Evolutionary conservation across 2,888 invertebrate species (phyloP).

Genomic region (Drosophila nr. medialis): DNA sequence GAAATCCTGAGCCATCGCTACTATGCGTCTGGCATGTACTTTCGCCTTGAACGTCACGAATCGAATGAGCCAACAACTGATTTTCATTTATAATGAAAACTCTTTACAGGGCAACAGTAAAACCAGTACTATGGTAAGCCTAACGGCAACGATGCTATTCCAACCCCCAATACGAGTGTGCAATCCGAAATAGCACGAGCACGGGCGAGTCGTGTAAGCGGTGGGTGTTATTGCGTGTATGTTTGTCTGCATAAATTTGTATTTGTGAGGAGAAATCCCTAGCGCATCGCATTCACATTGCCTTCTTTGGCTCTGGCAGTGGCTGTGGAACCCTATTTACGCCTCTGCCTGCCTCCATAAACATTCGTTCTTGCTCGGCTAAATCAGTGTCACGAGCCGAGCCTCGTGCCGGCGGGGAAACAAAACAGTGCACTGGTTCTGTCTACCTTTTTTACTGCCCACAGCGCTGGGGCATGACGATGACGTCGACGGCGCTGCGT

Average conservation of each 20-base stretch:
- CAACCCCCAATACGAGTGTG: slow-evolving; percentile 70
- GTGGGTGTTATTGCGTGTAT: slow-evolving; percentile 34
- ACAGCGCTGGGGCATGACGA: slow-evolving; percentile 67
- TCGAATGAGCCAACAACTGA: slow-evolving; percentile 82
- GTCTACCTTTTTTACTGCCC: slow-evolving; percentile 30
- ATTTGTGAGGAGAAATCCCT: slow-evolving; percentile 43
- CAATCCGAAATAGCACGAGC: slow-evolving; percentile 56
- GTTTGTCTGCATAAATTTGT: slow-evolving; percentile 32
- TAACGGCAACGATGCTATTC: slow-evolving; percentile 59
- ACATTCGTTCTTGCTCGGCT: slow-evolving; percentile 45
- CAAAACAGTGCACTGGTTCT: slow-evolving; percentile 38
- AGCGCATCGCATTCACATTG: slow-evolving; percentile 40
- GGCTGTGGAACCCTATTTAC: slow-evolving; percentile 22
- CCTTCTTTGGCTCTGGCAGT: slow-evolving; percentile 28
- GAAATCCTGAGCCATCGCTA: slow-evolving; percentile 13
- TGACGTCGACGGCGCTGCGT: slow-evolving; percentile 45
- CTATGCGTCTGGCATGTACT: slow-evolving; percentile 60
- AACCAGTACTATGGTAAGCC: slow-evolving; percentile 36
- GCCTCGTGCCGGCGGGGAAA: slow-evolving; percentile 71
- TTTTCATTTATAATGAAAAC: slow-evolving; percentile 83
- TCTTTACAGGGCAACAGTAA: slow-evolving; percentile 60
- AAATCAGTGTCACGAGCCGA: slow-evolving; percentile 74
- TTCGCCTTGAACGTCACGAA: slow-evolving; percentile 82
- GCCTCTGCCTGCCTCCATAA: slow-evolving; percentile 17
- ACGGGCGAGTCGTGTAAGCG: slow-evolving; percentile 48